Evolutionary conservation across 1,140 invertebrate species (phyloP).

Genomic region (Chironomus striatipennis): DNA sequence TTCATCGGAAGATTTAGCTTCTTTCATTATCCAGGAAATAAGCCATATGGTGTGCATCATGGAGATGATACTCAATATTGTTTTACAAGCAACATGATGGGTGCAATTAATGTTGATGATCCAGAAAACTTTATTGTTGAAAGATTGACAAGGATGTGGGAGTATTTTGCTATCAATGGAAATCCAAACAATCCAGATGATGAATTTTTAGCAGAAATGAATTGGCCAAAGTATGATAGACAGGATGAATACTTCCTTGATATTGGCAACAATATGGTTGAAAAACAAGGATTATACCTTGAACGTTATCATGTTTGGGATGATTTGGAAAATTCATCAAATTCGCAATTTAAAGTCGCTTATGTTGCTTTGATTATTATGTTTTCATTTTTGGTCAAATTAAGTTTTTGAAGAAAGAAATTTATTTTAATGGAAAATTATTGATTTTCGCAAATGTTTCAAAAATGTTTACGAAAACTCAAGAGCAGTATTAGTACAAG

Average conservation of each 20-base stretch:
- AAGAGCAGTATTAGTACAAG: too few species aligned
- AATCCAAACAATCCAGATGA: conserved; percentile 34
- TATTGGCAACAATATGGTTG: conserved; percentile 41
- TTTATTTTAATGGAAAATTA: too few species aligned
- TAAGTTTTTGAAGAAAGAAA: too few species aligned
- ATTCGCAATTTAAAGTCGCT: too few species aligned
- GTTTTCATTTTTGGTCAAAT: too few species aligned
- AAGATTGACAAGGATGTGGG: conserved; percentile 12
- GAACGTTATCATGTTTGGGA: conserved; percentile 50
- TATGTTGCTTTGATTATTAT: too few species aligned
- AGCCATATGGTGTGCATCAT: conserved; percentile 32
- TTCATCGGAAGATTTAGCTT: conserved; percentile 48
- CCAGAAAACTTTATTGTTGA: not conserved
- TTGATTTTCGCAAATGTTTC: too few species aligned
- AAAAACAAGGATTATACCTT: conserved; percentile 43
- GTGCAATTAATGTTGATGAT: not conserved
- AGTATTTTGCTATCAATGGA: not conserved
- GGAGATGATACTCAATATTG: not conserved
- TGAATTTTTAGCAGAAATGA: conserved; percentile 35
- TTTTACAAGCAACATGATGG: conserved; percentile 28
- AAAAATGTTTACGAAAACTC: too few species aligned
- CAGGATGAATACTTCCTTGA: conserved; percentile 46
- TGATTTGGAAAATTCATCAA: conserved; percentile 27
- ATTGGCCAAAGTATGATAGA: conserved; percentile 46
- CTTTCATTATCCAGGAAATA: conserved; percentile 42